Evolutionary conservation across 2,113 vertebrate genomes (phyloP).

Genomic region (Limnothrissa miodon): DNA sequence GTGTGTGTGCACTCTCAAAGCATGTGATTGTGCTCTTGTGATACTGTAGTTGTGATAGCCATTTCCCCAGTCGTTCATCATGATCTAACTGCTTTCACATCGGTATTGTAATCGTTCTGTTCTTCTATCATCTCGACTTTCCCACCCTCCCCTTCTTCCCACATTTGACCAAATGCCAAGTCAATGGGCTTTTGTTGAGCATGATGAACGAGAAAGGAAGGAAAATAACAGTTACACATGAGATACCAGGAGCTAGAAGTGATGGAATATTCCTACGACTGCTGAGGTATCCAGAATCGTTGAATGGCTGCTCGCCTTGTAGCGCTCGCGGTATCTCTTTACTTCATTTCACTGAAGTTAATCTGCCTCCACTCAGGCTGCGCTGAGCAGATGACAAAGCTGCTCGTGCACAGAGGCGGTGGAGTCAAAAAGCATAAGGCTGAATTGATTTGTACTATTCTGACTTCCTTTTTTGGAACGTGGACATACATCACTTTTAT

Average conservation of each 20-base stretch:
- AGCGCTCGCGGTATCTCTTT: constrained; percentile 3
- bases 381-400: neutral
- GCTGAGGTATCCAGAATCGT: neutral
- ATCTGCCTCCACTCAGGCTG: neutral
- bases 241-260: constrained; percentile 16
- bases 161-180: constrained; percentile 42
- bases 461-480: neutral
- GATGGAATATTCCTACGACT: constrained; percentile 26
- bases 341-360: constrained; percentile 12
- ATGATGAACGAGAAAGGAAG: constrained; percentile 5
- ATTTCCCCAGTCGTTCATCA: constrained; percentile 71
- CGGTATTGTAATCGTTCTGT: constrained; percentile 62
- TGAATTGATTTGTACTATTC: constrained; percentile 1
- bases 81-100: constrained; percentile 64
- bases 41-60: constrained; percentile 66
- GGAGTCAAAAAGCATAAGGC: neutral
- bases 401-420: neutral
- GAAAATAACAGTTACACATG: constrained; percentile 14
- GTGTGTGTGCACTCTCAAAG: constrained; percentile 27
- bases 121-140: constrained; percentile 48
- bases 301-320: neutral
- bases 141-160: constrained; percentile 54
- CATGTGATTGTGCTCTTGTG: constrained; percentile 59
- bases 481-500: neutral
- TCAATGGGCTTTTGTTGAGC: constrained; percentile 32